Percentiles rank a stretch among this genome's conserved stretches.
These are phyloP conservation scores for Seriola dumerili DNA, from an alignment of 2,113 vertebrate species.

Conservation along the genomic window DNA sequence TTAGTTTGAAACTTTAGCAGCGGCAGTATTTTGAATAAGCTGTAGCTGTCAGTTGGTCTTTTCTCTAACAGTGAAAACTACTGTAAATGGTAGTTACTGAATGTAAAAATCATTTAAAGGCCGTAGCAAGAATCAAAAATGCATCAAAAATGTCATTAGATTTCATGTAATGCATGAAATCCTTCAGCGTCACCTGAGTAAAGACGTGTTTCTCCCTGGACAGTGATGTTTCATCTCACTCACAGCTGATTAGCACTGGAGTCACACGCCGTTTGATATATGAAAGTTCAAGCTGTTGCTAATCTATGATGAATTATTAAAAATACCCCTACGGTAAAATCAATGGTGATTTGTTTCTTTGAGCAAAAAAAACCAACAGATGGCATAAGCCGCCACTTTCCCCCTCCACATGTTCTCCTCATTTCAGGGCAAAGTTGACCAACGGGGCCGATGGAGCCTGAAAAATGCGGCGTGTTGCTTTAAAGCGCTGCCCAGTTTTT, in stretches of 20 bases:
- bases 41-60: too few relatives aligned
- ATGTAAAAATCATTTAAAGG: background rate
- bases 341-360: slow-evolving; percentile 42
- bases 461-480: slow-evolving; percentile 4
- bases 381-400: slow-evolving; percentile 2
- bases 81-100: too few relatives aligned
- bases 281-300: slow-evolving; percentile 42
- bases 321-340: slow-evolving; percentile 33
- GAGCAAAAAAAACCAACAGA: slow-evolving; percentile 26
- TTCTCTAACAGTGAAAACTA: too few relatives aligned
- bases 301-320: slow-evolving; percentile 56
- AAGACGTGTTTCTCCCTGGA: background rate
- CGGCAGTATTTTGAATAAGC: too few relatives aligned
- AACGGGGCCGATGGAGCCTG: background rate
- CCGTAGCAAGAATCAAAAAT: background rate
- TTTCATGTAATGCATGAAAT: background rate
- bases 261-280: slow-evolving; percentile 26
- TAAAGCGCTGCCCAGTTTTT: slow-evolving; percentile 15
- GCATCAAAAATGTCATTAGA: background rate
- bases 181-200: background rate
- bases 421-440: slow-evolving; percentile 4
- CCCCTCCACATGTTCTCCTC: background rate
- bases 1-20: too few relatives aligned
- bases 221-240: background rate
- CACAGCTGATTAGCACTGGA: slow-evolving; percentile 2